Base-by-base conservation (phyloP, 2,888 invertebrate genomes). In the Timema podura region DNA sequence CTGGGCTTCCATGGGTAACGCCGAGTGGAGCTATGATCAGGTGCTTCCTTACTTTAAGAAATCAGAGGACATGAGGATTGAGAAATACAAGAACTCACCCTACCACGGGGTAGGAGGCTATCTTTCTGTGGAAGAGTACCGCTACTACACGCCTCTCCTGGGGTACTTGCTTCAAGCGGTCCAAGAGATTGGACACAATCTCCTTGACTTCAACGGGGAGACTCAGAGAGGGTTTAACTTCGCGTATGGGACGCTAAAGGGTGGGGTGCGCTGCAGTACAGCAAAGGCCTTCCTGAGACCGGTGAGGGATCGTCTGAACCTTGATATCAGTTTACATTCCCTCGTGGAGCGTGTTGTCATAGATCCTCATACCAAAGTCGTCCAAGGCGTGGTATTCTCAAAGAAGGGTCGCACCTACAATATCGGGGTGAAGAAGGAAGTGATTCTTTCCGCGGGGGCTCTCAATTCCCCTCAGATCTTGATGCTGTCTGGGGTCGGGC, bases 181-280 rank as follows among this genome's bases (percentile, higher is more conserved):
- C 0, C 76, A 82, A 54, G 89, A 94, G 76, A 76, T 92, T 74
- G 91, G 92, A 0, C 92, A 92, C 79, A 82, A 84, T 2, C 83
- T 87, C 15, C 77, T 85, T 0, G 95, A 95, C 78, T 84, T 91
- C 0, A 95, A 95, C 79, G 94, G 93, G 0, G 85, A 83, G 64
- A 84, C 81, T n/a, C 95, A 95, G 81, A 88, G 89, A 0, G 95
- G 93, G 0, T 92, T 93, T 75, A 88, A 89, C 0, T 84, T 87
- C 48, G 88, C 93, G 0, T 92, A 91, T 74, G 94, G 89, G 0
- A 93, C 94, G 0, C 77, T 93, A 3, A 83, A 90, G 5, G 84
- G 93, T 70, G 95, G 95, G 0, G 82, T 93, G 0, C 84, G 95
- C 2, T 94, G 93, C 78, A 94, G 93, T 76, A 88, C 92, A 0